Evolutionary conservation across 1,140 invertebrate species (phyloP).

Genomic region (Drosophila mojavensis): DNA sequence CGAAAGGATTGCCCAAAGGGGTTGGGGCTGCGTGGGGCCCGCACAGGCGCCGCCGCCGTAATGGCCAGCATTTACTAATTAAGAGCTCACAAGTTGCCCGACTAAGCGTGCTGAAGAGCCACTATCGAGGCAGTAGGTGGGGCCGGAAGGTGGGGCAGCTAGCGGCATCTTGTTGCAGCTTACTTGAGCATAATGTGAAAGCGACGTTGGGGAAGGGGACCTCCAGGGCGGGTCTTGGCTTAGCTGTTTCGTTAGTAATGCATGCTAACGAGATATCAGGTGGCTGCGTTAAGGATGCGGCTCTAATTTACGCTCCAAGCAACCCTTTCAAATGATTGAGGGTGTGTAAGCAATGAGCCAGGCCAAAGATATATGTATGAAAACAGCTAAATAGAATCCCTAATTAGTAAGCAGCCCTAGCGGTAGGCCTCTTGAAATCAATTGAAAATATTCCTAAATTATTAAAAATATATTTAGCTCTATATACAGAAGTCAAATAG

Average conservation of each 20-base stretch:
- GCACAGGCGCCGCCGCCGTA: constrained; percentile 63
- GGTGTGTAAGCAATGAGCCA: neutral
- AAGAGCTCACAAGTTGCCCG: constrained; percentile 75
- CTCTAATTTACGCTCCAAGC: constrained; percentile 24
- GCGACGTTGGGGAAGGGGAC: neutral
- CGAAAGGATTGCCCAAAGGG: neutral
- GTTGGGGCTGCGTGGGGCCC: neutral
- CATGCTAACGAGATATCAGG: constrained; percentile 79
- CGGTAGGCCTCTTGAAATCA: too few relatives aligned
- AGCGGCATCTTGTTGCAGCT: constrained; percentile 47
- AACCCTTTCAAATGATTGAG: constrained; percentile 28
- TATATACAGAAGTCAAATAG: too few relatives aligned
- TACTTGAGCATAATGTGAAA: constrained; percentile 30
- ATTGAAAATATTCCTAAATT: too few relatives aligned
- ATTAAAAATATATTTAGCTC: too few relatives aligned
- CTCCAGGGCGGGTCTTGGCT: constrained; percentile 12
- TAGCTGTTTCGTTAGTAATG: constrained; percentile 66
- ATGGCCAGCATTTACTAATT: constrained; percentile 79
- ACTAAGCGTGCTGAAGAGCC: constrained; percentile 66
- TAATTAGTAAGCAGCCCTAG: neutral
- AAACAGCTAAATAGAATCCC: neutral
- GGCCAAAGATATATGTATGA: neutral
- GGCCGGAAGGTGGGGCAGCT: neutral
- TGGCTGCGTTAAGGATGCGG: constrained; percentile 39
- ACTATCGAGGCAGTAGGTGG: constrained; percentile 17